Evolutionary conservation across 2,797 vertebrate species (phyloP), one percentile per base, ranked within the genome.

Genomic region (Neopelma chrysocephalum): DNA sequence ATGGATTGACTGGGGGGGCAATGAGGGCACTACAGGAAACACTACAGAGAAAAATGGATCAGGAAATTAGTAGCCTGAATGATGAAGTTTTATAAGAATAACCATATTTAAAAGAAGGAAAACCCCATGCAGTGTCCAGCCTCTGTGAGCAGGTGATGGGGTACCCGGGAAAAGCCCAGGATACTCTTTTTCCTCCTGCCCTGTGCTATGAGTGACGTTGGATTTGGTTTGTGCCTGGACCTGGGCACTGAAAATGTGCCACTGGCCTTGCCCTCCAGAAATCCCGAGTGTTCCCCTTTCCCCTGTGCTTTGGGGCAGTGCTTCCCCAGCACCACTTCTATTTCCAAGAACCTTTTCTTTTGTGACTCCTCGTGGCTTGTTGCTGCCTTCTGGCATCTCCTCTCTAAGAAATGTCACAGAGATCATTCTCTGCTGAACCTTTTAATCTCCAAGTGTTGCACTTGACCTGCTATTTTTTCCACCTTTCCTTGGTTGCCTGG

Each of bases 161-260:
- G 18, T n/a, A 23, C 34, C 48, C 58, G 48, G 32, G 64, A 50
- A 71, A 57, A 82, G 36, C 22, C 82, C 32, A 9, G 58, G 34
- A 5, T 22, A 19, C 43, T 66, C 18, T 17, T 31, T 47, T 26
- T 36, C 29, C 62, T 83, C 40, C 50, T 76, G 23, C 26, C 19
- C 53, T 12, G 13, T 54, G 68, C 78, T n/a, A 3, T 1, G 3
- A 26, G 48, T 14, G 48, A 20, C 1, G 0, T 12, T 32, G 58
- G 58, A 36, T 7, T 8, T 1, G 0, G 3, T 48, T 53, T 42
- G 45, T 45, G 11, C 29, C 75, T 40, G n/a, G 15, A 26, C 23
- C 27, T n/a, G 57, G 26, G 14, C 5, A 1, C 15, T 56, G 56
- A 34, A 51, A 73, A 47, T 11, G 42, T 56, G 34, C 48, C 1